A percentile compares a stretch with the other conserved stretches of the same genome.
These are phyloP conservation scores for Dryadula phaetusa DNA, from an alignment of 2,888 invertebrate species.

Conservation along the genomic window DNA sequence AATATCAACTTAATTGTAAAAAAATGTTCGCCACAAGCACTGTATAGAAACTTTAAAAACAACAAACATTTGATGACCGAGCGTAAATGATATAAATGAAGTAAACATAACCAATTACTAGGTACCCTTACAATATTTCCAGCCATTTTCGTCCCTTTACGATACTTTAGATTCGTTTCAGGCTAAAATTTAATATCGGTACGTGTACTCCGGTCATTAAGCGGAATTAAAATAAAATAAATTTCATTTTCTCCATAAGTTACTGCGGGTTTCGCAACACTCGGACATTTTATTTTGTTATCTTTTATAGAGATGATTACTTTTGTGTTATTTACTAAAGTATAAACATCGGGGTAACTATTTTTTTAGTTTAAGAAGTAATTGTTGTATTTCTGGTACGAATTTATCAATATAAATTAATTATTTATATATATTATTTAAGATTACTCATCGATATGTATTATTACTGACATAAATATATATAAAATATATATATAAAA, in stretches of 20 bases:
- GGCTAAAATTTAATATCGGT: conserved; percentile 40
- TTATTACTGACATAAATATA: no score
- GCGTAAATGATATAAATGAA: conserved; percentile 25
- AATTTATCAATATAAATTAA: no score
- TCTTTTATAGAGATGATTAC: not conserved
- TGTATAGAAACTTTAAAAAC: conserved; percentile 47
- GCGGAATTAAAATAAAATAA: conserved; percentile 48
- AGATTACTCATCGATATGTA: no score
- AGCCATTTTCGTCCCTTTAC: conserved; percentile 40
- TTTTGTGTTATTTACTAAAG: not conserved
- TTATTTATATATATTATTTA: no score
- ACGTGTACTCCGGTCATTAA: conserved; percentile 43
- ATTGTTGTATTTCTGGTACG: no score
- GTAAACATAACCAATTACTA: conserved; percentile 37
- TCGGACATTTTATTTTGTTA: conserved; percentile 5
- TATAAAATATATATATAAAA: no score
- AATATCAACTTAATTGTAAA: not conserved
- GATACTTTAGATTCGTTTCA: conserved; percentile 38
- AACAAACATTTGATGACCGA: conserved; percentile 18
- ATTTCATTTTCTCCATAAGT: conserved; percentile 40
- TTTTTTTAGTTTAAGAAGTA: not conserved
- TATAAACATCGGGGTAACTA: not conserved
- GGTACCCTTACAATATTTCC: conserved; percentile 37
- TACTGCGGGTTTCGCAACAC: conserved; percentile 35
- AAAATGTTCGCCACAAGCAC: not conserved